Base-by-base conservation (phyloP, 2,113 vertebrate species). In the Oreochromis tanganicae region DNA sequence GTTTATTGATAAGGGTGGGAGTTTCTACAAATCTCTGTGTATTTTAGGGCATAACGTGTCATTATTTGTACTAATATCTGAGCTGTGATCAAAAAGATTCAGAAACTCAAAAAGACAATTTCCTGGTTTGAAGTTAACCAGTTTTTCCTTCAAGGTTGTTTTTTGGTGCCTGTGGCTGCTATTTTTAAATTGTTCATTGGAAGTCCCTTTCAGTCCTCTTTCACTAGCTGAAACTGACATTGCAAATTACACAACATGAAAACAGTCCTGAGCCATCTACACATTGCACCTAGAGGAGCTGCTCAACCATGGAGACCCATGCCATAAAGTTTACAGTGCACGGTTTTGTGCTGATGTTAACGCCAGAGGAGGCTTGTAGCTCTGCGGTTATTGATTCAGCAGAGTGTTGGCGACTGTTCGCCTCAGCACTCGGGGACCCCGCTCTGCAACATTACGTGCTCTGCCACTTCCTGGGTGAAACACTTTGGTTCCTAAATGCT, bases 221-320 rank as follows among this genome's bases (percentile, higher is more conserved):
- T 27, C 41, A 29, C 41, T 48, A 10, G 36, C 41, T 73, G 68
- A 24, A 73, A 73, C 68, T 46, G 21, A 2, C 68, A 46, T 3
- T 4, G 38, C 38, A 73, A 46, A 17, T 46, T 73, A 24, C 38
- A 71, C 36, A 24, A 71, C 19, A 43, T 41, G 0, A 41, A 71
- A 14, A 43, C 24, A 24, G 63, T 24, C 1, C 63, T 0, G 36
- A 0, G 0, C 66, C 36, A 71, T 41, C 66, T 43, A 43, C 36
- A 71, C 12, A 16, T 16, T 71, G 12, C 66, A 43, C 21, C 66
- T 4, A 16, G n/a, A 21, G n/a, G 54, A 71, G 38, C n/a, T 43
- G 12, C 38, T 46, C 38, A 24, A 1, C 21, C 1, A 1, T 43
- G 21, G 21, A 27, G 38, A 41, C 38, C 38, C 66, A 41, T 4